Evolutionary conservation across 2,888 invertebrate species (phyloP), one percentile per base, ranked within the genome.

Genomic region (Megalurothrips usitatus): DNA sequence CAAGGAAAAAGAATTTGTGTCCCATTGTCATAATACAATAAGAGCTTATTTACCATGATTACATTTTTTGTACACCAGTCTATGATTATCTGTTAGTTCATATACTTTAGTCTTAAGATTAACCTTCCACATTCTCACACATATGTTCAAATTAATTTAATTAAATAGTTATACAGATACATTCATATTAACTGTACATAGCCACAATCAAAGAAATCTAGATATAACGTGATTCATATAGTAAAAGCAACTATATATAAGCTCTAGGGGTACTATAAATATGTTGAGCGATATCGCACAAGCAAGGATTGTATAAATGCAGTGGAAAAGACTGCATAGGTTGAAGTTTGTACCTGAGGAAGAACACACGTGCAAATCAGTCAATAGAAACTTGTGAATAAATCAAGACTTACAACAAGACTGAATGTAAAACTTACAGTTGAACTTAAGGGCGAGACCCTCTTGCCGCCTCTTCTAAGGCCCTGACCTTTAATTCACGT

Each of bases 401-500:
- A 8, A 68, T 9, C 10, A 10, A 23, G 23, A 68, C 0, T 8
- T 9, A 8, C 1, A 26, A 75, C 9, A 68, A 68, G 23, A 68
- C 23, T 11, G 1, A 52, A 52, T 1, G 52, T 17, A 75, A 68
- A 75, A 75, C 68, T 75, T 84, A 84, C 82, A 85, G 83, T 85
- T 84, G 84, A 84, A 82, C 83, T 87, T 88, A 90, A 85, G 89
- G 89, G 86, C 91, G 88, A 84, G 91, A 91, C 86, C 92, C 94
- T 86, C 94, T 91, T 84, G 95, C 94, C 84, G 95, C 95, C 89
- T 95, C 94, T 89, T 95, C 95, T 85, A 95, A 89, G 84, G 94
- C 94, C 86, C 95, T 91, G 86, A 95, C 94, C 89, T 95, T 95
- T 85, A 95, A 90, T 89, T 95, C 94, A 84, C 94, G 91, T 86